Percentiles rank a stretch among this genome's conserved stretches.
These are phyloP conservation scores for Omphaloscelis lunosa DNA, from an alignment of 2,888 invertebrate genomes.

Conservation along the genomic window DNA sequence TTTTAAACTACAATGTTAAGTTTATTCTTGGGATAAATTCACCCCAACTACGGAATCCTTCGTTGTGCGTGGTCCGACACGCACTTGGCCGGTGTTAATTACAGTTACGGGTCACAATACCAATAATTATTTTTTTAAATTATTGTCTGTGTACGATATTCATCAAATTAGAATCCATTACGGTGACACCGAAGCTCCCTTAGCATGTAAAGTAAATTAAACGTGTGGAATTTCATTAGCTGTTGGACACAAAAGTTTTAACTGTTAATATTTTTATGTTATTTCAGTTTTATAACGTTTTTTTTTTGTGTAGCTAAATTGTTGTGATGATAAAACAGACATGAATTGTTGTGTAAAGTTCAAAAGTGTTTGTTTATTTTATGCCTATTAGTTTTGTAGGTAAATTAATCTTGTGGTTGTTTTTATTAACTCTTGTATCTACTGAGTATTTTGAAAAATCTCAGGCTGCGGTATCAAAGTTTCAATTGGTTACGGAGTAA, in stretches of 20 bases:
- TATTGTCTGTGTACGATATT: slow-evolving; percentile 48
- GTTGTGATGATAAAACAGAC: slow-evolving; percentile 24
- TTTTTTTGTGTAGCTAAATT: slow-evolving; percentile 9
- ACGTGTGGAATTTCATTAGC: slow-evolving; percentile 54
- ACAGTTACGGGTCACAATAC: slow-evolving; percentile 28
- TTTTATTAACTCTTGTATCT: not conserved
- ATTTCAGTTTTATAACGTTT: slow-evolving; percentile 29
- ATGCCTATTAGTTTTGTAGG: not conserved
- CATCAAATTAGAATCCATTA: slow-evolving; percentile 66
- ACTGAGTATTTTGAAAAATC: not conserved
- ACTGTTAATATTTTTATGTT: slow-evolving; percentile 43
- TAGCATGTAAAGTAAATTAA: slow-evolving; percentile 59
- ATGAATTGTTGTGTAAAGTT: not conserved
- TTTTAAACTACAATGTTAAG: too few relatives aligned
- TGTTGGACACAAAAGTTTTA: slow-evolving; percentile 45
- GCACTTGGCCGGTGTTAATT: too few relatives aligned
- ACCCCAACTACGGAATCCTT: too few relatives aligned
- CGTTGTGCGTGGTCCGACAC: too few relatives aligned
- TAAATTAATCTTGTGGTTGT: not conserved
- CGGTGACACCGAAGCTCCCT: slow-evolving; percentile 42
- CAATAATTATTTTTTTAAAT: slow-evolving; percentile 47
- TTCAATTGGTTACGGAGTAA: not conserved
- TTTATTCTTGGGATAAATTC: too few relatives aligned
- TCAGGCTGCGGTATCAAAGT: not conserved
- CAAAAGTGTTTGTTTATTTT: not conserved